These are phyloP conservation scores for Lasioglossum malachurum DNA, from an alignment of 2,888 invertebrate species.

Conservation along the genomic window DNA sequence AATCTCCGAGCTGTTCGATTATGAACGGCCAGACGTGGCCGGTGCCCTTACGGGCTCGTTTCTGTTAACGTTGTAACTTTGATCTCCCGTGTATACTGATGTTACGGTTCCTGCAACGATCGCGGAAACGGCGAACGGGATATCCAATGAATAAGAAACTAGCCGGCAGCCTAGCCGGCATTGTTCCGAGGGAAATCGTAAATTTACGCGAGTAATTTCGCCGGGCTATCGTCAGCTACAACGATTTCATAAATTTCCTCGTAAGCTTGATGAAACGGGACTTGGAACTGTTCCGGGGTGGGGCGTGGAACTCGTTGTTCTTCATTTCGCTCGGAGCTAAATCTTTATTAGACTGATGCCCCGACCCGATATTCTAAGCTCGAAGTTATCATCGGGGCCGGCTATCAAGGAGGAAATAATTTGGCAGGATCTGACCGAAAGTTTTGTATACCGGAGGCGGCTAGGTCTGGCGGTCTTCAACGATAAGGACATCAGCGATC, in stretches of 20 bases:
- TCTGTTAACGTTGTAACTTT: constrained; percentile 5
- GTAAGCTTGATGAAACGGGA: constrained; percentile 10
- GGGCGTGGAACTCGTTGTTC: not conserved
- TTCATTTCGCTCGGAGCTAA: not conserved
- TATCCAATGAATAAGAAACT: constrained; percentile 38
- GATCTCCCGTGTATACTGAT: not conserved
- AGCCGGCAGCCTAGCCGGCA: not conserved
- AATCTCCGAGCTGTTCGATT: not conserved
- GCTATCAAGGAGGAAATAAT: not conserved
- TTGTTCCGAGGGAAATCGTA: constrained; percentile 28
- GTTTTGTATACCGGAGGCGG: not conserved
- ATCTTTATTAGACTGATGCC: constrained; percentile 7
- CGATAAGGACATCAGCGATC: constrained; percentile 17
- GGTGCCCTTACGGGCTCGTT: not conserved
- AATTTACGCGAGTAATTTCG: constrained; percentile 34
- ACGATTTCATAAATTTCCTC: constrained; percentile 28
- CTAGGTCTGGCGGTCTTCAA: not conserved
- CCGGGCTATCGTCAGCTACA: not conserved
- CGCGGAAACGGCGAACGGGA: not conserved
- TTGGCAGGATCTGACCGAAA: not conserved
- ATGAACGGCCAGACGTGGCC: not conserved
- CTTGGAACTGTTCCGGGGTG: not conserved
- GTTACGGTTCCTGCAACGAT: not conserved
- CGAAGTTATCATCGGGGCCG: not conserved
- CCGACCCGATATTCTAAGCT: not conserved